Evolutionary conservation across 2,797 vertebrate genomes (phyloP), one percentile per base, ranked within the genome.

Genomic region (Spondyliosoma cantharus): DNA sequence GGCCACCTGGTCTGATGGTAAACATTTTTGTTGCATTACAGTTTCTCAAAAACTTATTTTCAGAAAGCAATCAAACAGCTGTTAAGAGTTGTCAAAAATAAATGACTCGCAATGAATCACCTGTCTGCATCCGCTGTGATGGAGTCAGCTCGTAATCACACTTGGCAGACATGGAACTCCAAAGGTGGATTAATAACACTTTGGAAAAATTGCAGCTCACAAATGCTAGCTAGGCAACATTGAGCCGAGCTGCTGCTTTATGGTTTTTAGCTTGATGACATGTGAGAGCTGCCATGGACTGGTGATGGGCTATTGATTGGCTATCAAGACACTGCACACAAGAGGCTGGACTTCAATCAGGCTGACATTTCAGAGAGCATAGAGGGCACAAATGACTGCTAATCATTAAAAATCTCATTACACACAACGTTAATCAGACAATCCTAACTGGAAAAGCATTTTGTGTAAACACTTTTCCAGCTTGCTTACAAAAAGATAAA

Each of bases 231-330:
- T 89, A 62, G 81, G 83, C 83, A 83, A 84, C 80, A 76, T 6
- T 17, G 71, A 82, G 80, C 60, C 75, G 37, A 82, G 68, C 45
- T 74, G 76, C 81, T 56, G 86, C 78, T 91, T 89, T 81, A 90
- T 87, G 84, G 74, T 91, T 87, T 85, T 85, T 74, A 85, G 78
- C 80, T 70, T 76, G 83, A 88, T 86, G 83, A 89, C 87, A 83
- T 86, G 90, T 88, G 81, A 85, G 82, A 76, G 78, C 84, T 88
- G 85, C 87, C 78, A 52, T 43, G 61, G 59, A 25, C 83, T 67
- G 63, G 76, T 87, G 90, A 92, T 91, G 68, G 87, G 74, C 87
- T 92, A 93, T 93, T 91, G 93, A 94, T 93, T 78, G 87, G 76
- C 76, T 84, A 89, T 92, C 86, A 70, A 74, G 85, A 87, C 79